A percentile compares a stretch with the other conserved stretches of the same genome.
phyloP scores from a whole-genome alignment of 2,888 invertebrate species.

The Cantharis lateralis region DNA sequence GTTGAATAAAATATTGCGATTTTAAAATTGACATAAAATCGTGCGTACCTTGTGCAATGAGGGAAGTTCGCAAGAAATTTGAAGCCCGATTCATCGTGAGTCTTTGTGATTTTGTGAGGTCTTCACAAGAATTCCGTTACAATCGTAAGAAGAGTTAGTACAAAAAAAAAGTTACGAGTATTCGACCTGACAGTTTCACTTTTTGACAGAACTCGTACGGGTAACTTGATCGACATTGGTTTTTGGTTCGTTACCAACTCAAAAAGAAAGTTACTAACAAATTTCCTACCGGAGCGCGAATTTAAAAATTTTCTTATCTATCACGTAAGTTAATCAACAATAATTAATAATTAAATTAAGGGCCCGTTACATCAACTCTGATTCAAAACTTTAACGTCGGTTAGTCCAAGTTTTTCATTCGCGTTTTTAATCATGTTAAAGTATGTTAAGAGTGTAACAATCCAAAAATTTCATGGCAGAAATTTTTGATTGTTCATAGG shows the following conservation, averaged over 20 bases:
- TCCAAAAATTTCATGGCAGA: too few relatives aligned
- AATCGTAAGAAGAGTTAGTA: background rate
- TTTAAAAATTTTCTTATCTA: too few relatives aligned
- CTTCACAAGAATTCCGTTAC: background rate
- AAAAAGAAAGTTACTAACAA: background rate
- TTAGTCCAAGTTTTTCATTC: too few relatives aligned
- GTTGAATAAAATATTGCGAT: background rate
- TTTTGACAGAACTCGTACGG: background rate
- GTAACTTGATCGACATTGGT: background rate
- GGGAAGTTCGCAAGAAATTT: conserved; percentile 1
- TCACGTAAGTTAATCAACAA: too few relatives aligned
- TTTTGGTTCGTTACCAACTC: background rate
- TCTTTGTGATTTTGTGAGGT: background rate
- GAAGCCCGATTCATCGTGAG: conserved; percentile 12
- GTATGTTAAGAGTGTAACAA: too few relatives aligned
- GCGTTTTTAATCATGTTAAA: too few relatives aligned
- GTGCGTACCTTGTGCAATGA: conserved; percentile 9
- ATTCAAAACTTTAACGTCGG: too few relatives aligned
- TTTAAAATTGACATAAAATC: background rate
- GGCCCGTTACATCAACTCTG: too few relatives aligned
- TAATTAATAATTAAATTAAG: too few relatives aligned
- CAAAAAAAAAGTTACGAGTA: background rate
- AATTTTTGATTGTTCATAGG: too few relatives aligned
- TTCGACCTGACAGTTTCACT: background rate
- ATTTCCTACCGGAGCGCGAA: background rate